Evolutionary conservation across 1,140 invertebrate species (phyloP), one percentile per base, ranked within the genome.

Genomic region (Drosophila rufa): DNA sequence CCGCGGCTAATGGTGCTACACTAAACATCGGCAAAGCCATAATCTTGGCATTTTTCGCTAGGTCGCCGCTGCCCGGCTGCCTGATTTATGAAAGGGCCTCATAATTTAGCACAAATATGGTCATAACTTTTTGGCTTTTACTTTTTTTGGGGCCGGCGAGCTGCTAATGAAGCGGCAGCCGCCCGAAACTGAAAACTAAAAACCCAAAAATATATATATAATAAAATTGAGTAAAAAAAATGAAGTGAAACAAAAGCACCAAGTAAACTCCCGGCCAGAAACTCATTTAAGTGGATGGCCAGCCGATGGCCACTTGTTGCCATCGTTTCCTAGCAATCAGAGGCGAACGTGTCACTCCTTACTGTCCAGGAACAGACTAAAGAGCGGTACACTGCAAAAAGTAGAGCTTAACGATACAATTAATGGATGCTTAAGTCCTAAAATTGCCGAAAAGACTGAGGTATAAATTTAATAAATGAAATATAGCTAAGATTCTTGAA

Each of bases 51-150:
- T 62, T 82, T 66, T 83, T 79, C 47, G 79, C 64, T 86, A 85
- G 82, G 83, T 82, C 83, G 83, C 27, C 36, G 57, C 5, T 40
- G 27, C 58, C 45, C 45, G 12, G 43, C 45, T 30, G 73, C 50
- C 79, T 79, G 85, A 89, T 84, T 87, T 87, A 89, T 89, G 84
- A 79, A 87, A 87, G 80, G 84, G 84, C 73, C 74, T 90, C 84
- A 87, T 87, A 87, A 87, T 80, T 87, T 90, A 89, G 73, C 77
- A 65, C 84, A 87, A 87, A 89, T 87, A 87, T 87, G 84, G 84
- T 80, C 84, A 87, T 89, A 80, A 87, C 80, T 71, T 84, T 89
- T 75, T 86, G 51, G 75, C 75, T 89, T 90, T 87, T 87, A 89
- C 80, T 87, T 89, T 56, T 55, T 87, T 83, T 69, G 30, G 59